Evolutionary conservation across 1,140 invertebrate genomes (phyloP).

Genomic region (Hirudo medicinalis): DNA sequence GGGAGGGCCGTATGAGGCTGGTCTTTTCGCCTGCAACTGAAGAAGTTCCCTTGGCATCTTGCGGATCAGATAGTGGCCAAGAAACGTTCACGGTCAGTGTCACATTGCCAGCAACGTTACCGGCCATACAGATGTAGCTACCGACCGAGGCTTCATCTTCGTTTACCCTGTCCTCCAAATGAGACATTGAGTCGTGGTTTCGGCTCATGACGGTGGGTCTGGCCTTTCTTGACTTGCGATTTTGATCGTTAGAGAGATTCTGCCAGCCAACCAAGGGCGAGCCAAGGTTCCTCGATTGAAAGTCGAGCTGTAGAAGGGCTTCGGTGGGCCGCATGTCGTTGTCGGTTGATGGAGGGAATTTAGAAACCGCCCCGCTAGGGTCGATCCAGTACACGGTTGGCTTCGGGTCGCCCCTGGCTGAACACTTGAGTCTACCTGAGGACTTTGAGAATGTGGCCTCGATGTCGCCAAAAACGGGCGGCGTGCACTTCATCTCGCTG

Average conservation of each 20-base stretch:
- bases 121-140: constrained; percentile 36
- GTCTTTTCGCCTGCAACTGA: neutral
- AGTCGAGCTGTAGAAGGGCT: neutral
- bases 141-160: constrained; percentile 15
- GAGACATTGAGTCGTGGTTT: neutral
- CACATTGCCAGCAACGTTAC: constrained; percentile 38
- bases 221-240: neutral
- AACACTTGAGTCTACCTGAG: constrained; percentile 33
- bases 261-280: too few species aligned
- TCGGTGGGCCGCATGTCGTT: neutral
- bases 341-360: constrained; percentile 19
- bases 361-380: constrained; percentile 31
- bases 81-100: constrained; percentile 37
- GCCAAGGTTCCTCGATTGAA: neutral
- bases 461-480: constrained; percentile 37
- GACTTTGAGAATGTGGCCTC: constrained; percentile 33
- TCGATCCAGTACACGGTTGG: constrained; percentile 38
- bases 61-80: constrained; percentile 28
- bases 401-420: constrained; percentile 35
- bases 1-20: neutral
- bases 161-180: neutral
- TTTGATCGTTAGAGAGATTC: neutral
- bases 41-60: neutral
- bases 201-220: neutral
- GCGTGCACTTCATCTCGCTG: constrained; percentile 36